Conservation (phyloP, 1,140 invertebrate genomes). For the Drosophila kohkoa region DNA sequence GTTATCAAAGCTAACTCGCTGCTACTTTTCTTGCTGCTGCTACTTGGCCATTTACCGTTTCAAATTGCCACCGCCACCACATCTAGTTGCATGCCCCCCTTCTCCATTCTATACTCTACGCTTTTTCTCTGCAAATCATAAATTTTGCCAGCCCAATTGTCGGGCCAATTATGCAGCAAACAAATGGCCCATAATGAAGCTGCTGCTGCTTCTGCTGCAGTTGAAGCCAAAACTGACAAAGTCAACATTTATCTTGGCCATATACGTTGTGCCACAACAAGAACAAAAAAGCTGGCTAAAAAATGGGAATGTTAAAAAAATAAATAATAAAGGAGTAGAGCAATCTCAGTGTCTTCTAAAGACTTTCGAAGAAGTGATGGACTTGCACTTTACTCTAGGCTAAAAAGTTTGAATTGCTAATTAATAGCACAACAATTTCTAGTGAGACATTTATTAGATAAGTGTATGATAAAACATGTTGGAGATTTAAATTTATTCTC, state of each 20-base stretch:
- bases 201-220: conserved; percentile 5
- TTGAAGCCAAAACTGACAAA: conserved; percentile 69
- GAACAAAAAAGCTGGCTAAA: conserved; percentile 2
- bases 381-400: background rate
- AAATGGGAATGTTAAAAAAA: conserved; percentile 17
- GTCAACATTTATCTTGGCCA: conserved; percentile 80
- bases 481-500: no score
- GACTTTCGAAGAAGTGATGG: background rate
- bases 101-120: background rate
- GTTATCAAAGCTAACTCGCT: conserved; percentile 13
- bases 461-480: no score
- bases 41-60: conserved; percentile 60
- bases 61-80: background rate
- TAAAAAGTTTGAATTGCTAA: background rate
- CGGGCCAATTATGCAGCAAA: conserved; percentile 80
- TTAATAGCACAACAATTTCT: no score
- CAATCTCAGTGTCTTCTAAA: conserved; percentile 7
- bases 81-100: background rate
- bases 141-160: conserved; percentile 77
- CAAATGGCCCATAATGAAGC: conserved; percentile 82
- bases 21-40: background rate
- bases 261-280: conserved; percentile 47
- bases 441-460: no score
- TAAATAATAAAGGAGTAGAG: conserved; percentile 45
- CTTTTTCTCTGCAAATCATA: conserved; percentile 60